A percentile compares a stretch with the other conserved stretches of the same genome.
Conservation (phyloP, 1,140 invertebrate species). For the Argopecten irradians region DNA sequence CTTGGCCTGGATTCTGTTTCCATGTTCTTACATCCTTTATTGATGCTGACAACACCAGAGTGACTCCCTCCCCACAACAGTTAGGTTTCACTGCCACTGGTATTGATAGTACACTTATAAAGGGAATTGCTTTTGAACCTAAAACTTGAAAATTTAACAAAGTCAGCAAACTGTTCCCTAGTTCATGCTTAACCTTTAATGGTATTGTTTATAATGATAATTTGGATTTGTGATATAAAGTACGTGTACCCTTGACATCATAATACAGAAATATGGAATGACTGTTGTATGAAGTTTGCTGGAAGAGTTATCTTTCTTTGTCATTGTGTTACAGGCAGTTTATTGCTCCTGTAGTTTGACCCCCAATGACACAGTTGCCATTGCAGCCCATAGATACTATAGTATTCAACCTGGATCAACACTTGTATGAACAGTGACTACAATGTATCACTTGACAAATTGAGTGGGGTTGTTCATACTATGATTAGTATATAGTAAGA, state of each 20-base stretch:
- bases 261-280: not conserved
- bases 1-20: not conserved
- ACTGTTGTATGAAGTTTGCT: not conserved
- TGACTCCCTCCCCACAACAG: not conserved
- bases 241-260: not conserved
- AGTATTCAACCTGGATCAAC: too few relatives aligned
- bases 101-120: too few relatives aligned
- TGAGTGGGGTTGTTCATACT: too few relatives aligned
- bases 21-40: not conserved
- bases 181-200: too few relatives aligned
- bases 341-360: not conserved
- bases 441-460: too few relatives aligned
- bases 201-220: too few relatives aligned
- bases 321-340: not conserved
- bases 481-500: too few relatives aligned
- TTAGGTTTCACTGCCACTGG: not conserved
- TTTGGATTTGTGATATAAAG: too few relatives aligned
- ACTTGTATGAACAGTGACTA: too few relatives aligned
- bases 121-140: too few relatives aligned
- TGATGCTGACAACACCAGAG: not conserved
- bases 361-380: not conserved
- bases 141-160: too few relatives aligned
- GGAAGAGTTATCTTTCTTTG: not conserved
- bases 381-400: not conserved
- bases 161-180: too few relatives aligned